phyloP scores from a whole-genome alignment of 64 coral and sea anemone species.

The Astreopora myriophthalma region DNA sequence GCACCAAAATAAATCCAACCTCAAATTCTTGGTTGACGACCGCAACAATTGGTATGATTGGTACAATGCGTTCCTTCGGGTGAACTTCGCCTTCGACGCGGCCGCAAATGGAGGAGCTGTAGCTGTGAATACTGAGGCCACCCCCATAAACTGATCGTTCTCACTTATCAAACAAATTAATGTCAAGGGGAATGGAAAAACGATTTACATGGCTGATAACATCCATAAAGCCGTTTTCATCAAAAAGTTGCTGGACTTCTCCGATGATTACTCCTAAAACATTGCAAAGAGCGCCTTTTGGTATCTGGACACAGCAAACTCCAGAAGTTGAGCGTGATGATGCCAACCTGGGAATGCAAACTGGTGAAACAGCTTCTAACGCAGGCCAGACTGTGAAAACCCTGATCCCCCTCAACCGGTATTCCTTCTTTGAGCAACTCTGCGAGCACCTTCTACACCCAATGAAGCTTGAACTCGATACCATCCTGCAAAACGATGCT shows the following conservation, averaged over 20 bases:
- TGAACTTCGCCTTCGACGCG: not conserved
- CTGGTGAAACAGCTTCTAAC: too few species aligned
- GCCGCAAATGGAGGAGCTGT: not conserved
- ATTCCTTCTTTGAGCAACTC: too few species aligned
- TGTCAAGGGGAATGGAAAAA: not conserved
- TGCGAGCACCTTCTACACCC: too few species aligned
- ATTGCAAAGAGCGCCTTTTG: not conserved
- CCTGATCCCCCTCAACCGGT: too few species aligned
- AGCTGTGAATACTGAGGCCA: not conserved
- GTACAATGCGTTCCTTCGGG: not conserved
- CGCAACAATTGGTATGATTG: not conserved
- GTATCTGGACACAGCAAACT: conserved; percentile 27
- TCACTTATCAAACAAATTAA: not conserved
- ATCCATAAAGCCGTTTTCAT: not conserved
- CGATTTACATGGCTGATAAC: not conserved
- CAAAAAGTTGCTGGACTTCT: conserved; percentile 23
- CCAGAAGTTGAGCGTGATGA: too few species aligned
- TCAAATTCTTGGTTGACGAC: not conserved
- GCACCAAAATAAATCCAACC: not conserved
- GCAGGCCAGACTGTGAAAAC: too few species aligned
- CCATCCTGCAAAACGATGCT: too few species aligned
- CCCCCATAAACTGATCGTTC: not conserved
- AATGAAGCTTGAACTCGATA: too few species aligned
- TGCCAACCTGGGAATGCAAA: too few species aligned
- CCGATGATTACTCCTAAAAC: not conserved